A percentile compares a stretch with the other conserved stretches of the same genome.
phyloP scores from a whole-genome alignment of 2,113 vertebrate genomes.

The Lathamus discolor region DNA sequence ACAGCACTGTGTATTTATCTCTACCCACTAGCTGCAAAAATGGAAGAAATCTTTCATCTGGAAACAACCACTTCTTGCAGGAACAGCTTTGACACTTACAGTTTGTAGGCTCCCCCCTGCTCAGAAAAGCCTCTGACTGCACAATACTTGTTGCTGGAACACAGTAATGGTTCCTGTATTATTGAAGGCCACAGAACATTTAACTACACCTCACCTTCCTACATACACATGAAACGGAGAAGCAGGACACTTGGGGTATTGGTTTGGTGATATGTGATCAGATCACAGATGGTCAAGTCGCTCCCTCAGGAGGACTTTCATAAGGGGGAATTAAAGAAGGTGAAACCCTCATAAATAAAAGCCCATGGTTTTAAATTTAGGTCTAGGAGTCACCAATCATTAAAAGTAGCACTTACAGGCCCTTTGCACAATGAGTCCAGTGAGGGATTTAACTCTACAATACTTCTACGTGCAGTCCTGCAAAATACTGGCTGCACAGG shows the following conservation, averaged over 20 bases:
- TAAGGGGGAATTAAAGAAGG: constrained; percentile 50
- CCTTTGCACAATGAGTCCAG: neutral
- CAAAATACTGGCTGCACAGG: neutral
- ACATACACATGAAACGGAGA: constrained; percentile 30
- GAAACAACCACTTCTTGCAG: constrained; percentile 51
- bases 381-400: neutral
- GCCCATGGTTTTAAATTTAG: neutral
- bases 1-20: constrained; percentile 57
- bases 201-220: constrained; percentile 43
- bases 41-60: constrained; percentile 35
- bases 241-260: constrained; percentile 73
- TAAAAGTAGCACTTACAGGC: neutral
- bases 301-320: neutral
- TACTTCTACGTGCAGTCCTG: neutral
- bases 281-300: constrained; percentile 24
- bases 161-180: constrained; percentile 51
- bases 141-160: constrained; percentile 42
- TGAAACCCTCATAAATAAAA: neutral
- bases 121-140: constrained; percentile 50
- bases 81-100: constrained; percentile 11
- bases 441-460: neutral
- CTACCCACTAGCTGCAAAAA: constrained; percentile 55
- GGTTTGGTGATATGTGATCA: constrained; percentile 32
- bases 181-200: constrained; percentile 78
- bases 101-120: neutral